Evolutionary conservation across 2,113 vertebrate species (phyloP).

Genomic region (Miniopterus natalensis): DNA sequence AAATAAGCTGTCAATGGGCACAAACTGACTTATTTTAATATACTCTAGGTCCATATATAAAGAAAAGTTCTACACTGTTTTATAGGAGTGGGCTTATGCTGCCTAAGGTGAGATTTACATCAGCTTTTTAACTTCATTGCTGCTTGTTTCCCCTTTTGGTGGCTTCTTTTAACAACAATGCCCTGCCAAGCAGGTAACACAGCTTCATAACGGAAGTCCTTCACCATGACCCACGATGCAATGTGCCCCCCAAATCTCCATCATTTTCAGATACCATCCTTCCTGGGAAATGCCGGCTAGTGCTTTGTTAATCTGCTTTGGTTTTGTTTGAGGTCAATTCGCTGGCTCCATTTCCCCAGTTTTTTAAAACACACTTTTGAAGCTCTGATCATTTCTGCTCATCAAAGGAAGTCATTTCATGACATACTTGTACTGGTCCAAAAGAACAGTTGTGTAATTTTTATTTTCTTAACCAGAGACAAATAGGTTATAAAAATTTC

Average conservation of each 20-base stretch:
- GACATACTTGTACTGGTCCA: neutral
- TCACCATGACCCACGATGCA: constrained; percentile 20
- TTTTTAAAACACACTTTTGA: neutral
- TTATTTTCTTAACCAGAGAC: constrained; percentile 20
- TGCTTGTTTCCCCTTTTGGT: constrained; percentile 25
- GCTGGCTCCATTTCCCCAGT: neutral
- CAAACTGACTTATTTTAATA: constrained; percentile 56
- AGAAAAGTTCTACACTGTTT: neutral
- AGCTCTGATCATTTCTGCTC: neutral
- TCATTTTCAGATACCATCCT: constrained; percentile 38
- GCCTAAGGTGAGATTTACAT: constrained; percentile 42
- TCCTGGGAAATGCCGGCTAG: constrained; percentile 35
- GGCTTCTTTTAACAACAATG: constrained; percentile 39
- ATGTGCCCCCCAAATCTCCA: neutral
- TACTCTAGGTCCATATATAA: neutral
- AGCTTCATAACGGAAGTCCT: constrained; percentile 49
- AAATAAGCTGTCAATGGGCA: constrained; percentile 27
- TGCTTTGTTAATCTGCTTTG: constrained; percentile 4
- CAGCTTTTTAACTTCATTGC: constrained; percentile 11
- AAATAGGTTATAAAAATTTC: constrained; percentile 20
- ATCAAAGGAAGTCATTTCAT: constrained; percentile 20
- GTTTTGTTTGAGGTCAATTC: constrained; percentile 25
- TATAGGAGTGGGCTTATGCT: neutral
- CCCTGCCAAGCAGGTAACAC: constrained; percentile 16
- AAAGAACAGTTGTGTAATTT: constrained; percentile 19